Percentiles rank a stretch among this genome's conserved stretches.
These are phyloP conservation scores for Pardosa pseudoannulata DNA, from an alignment of 2,888 invertebrate genomes.

Conservation along the genomic window DNA sequence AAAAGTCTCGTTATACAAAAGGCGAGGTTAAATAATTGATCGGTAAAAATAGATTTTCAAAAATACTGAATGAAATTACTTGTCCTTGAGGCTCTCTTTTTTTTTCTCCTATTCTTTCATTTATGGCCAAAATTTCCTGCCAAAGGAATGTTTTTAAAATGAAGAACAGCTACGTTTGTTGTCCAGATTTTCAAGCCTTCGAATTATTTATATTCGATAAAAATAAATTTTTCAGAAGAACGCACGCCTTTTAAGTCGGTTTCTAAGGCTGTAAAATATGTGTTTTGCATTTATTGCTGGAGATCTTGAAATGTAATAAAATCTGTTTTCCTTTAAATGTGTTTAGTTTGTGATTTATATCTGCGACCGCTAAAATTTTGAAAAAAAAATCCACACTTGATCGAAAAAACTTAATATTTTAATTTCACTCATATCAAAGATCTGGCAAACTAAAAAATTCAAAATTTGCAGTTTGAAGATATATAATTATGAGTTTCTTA, in stretches of 20 bases:
- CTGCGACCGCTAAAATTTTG: no score
- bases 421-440: no score
- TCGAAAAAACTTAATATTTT: no score
- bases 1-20: slow-evolving; percentile 9
- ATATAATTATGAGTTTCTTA: no score
- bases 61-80: slow-evolving; percentile 1
- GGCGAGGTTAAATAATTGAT: slow-evolving; percentile 51
- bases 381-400: no score
- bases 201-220: not conserved
- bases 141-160: not conserved
- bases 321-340: no score
- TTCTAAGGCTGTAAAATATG: not conserved
- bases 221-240: not conserved
- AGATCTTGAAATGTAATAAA: no score
- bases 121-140: not conserved
- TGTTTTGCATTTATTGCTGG: not conserved
- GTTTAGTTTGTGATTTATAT: no score
- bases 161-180: not conserved
- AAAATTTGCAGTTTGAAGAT: no score
- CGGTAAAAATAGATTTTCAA: slow-evolving; percentile 9
- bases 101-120: not conserved
- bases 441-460: no score
- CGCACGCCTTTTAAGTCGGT: not conserved
- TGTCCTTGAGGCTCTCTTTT: not conserved
- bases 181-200: not conserved